Evolutionary conservation across 2,888 invertebrate species (phyloP).

Genomic region (Nymphalis c-album): DNA sequence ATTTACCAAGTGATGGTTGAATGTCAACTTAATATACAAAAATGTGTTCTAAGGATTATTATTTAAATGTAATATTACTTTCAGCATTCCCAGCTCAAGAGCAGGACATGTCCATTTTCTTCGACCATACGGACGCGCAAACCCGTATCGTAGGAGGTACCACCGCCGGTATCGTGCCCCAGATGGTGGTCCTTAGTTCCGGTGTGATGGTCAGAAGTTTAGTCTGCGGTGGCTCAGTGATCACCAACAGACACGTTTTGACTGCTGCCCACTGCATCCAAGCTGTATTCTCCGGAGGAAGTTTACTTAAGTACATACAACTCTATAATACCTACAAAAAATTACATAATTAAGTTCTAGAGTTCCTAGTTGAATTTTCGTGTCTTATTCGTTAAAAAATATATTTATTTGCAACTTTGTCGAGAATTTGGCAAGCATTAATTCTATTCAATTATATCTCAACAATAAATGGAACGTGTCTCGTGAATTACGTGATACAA

Average conservation of each 20-base stretch:
- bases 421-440: too few relatives aligned
- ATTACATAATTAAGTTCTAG: too few relatives aligned
- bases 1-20: neutral
- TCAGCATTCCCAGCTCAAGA: constrained; percentile 50
- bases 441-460: too few relatives aligned
- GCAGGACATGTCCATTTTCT: constrained; percentile 54
- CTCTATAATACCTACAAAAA: too few relatives aligned
- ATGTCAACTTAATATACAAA: neutral
- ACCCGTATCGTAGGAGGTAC: constrained; percentile 27
- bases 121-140: constrained; percentile 48
- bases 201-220: neutral
- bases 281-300: neutral
- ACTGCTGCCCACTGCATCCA: constrained; percentile 4
- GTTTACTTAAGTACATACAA: too few relatives aligned
- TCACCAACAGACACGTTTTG: neutral
- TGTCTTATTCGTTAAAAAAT: too few relatives aligned
- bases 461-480: too few relatives aligned
- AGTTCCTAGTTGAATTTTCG: too few relatives aligned
- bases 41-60: neutral
- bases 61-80: neutral
- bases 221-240: neutral
- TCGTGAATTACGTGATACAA: too few relatives aligned
- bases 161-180: neutral
- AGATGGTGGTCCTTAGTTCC: neutral
- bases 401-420: too few relatives aligned